Conservation (phyloP, 37 sponge, comb jelly and placozoan species). For the Dysidea cf. avara region DNA sequence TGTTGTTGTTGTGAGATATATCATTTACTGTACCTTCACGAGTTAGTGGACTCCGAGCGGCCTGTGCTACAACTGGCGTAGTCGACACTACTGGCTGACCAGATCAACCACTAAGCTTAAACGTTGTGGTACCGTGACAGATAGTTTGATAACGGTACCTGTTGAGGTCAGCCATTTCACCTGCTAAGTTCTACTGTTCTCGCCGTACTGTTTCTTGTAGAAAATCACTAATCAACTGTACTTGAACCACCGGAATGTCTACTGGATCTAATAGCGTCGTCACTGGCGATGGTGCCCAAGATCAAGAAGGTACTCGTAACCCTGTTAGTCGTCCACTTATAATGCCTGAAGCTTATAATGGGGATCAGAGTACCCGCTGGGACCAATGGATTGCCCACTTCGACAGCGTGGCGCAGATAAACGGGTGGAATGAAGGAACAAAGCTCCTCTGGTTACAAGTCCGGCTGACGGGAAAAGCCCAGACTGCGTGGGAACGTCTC, state of each 20-base stretch:
- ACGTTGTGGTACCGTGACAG: too few relatives aligned
- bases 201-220: too few relatives aligned
- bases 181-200: too few relatives aligned
- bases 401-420: conserved; percentile 6
- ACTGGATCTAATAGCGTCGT: too few relatives aligned
- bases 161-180: too few relatives aligned
- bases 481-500: conserved; percentile 1
- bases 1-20: background rate
- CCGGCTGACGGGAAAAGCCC: conserved; percentile 4
- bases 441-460: conserved; percentile 15
- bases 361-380: background rate
- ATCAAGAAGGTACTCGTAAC: background rate
- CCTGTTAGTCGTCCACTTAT: background rate
- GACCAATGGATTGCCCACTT: conserved; percentile 12
- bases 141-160: too few relatives aligned
- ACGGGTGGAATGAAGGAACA: background rate
- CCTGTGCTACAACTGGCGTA: conserved; percentile 12
- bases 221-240: too few relatives aligned
- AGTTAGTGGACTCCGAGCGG: too few relatives aligned
- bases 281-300: background rate
- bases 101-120: too few relatives aligned
- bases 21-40: background rate
- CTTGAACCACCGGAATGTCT: too few relatives aligned
- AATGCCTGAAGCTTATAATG: conserved; percentile 1
- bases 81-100: too few relatives aligned